Percentiles rank a stretch among this genome's conserved stretches.
Evolutionary conservation across 2,888 invertebrate species (phyloP).

Genomic region (Hydropsyche betteni): DNA sequence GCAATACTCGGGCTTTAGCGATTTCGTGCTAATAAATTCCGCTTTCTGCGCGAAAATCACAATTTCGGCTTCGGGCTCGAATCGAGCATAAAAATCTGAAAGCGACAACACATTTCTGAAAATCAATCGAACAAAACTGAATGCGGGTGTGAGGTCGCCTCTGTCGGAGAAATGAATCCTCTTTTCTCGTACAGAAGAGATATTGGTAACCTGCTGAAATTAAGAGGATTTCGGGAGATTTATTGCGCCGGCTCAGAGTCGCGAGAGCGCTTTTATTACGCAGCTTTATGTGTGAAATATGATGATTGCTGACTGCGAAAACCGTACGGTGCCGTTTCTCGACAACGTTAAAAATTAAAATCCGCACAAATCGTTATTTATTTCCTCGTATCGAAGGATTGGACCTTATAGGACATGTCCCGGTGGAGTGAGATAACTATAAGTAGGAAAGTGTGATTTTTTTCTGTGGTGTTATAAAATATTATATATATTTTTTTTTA

Average conservation of each 20-base stretch:
- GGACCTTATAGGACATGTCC: too few relatives aligned
- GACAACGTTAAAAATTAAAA: background rate
- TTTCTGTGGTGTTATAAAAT: too few relatives aligned
- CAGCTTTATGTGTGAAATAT: conserved; percentile 26
- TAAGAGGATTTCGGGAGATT: conserved; percentile 37
- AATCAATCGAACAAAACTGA: conserved; percentile 28
- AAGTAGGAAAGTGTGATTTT: too few relatives aligned
- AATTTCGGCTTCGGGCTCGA: too few relatives aligned
- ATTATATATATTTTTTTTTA: too few relatives aligned
- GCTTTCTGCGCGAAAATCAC: too few relatives aligned
- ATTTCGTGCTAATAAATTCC: too few relatives aligned
- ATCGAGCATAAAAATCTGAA: too few relatives aligned
- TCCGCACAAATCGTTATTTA: too few relatives aligned
- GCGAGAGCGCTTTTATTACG: conserved; percentile 23
- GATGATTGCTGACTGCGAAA: conserved; percentile 24
- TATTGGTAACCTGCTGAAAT: conserved; percentile 26
- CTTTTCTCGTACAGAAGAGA: conserved; percentile 24
- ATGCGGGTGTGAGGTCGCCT: background rate
- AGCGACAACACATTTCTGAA: conserved; percentile 9
- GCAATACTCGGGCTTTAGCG: too few relatives aligned
- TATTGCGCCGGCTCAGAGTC: conserved; percentile 2
- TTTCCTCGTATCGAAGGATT: too few relatives aligned
- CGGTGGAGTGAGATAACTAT: too few relatives aligned
- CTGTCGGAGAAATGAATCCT: background rate
- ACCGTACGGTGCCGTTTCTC: background rate